Base-by-base conservation (phyloP, 2,797 vertebrate species). In the Muraenolepis orangiensis region DNA sequence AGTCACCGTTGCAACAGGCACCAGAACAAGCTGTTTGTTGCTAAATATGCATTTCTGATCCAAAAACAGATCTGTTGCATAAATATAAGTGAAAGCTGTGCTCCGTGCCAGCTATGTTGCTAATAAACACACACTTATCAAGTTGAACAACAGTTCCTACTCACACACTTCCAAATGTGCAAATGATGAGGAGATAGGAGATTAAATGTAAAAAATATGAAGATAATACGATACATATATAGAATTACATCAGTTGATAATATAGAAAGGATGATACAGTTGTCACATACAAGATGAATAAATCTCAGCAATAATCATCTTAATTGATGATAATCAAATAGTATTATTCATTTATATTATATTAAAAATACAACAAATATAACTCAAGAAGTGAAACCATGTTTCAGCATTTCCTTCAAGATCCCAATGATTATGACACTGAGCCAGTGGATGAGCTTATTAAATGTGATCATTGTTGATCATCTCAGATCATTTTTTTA, bases 21-120 rank as follows among this genome's bases (percentile, higher is more conserved):
- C 84, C 70, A 78, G 82, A 71, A 83, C 69, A 68, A 70, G 75
- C 74, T 94, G 92, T 94, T 94, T 94, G 92, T 88, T 80, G 88
- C 81, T 88, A 94, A 94, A 94, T 91, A 93, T 20, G 40, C 77
- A 81, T 85, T 87, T 86, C 85, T 87, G 82, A 90, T 87, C 77
- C 88, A 89, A 88, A 90, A 93, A 89, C 77, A 71, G 69, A 66
- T 30, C 66, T 92, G 91, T 93, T 93, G 85, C 73, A 80, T 91
- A 92, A 94, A 94, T 91, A 92, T 14, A 71, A 77, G 73, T 28
- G 34, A 78, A 86, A 85, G 78, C 84, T 86, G 81, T 69, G 70
- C 71, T 81, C 77, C 71, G 76, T 28, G 72, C 29, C 61, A 73
- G 77, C 40, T 86, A 84, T 79, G 84, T 80, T 72, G 80, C 79